Percentiles rank a stretch among this genome's conserved stretches.
phyloP scores from a whole-genome alignment of 1,140 invertebrate species.

The Temnothorax longispinosus region DNA sequence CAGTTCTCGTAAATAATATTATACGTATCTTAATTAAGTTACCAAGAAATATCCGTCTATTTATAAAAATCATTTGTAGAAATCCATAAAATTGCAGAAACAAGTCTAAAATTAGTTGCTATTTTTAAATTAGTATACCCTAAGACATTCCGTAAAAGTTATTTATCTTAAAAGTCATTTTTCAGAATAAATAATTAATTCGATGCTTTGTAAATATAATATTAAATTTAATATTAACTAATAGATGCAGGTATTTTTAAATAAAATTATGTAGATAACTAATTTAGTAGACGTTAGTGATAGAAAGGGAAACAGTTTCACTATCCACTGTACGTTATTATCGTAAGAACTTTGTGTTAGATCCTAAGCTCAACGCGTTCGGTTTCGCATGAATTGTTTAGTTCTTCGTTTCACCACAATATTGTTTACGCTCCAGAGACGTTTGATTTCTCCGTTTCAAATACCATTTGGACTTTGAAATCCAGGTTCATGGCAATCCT shows the following conservation, averaged over 20 bases:
- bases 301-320: not conserved
- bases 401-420: conserved; percentile 14
- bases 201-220: not conserved
- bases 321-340: not conserved
- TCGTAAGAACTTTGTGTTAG: not conserved
- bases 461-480: conserved; percentile 25
- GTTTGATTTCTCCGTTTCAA: conserved; percentile 43
- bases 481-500: not conserved
- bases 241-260: no score
- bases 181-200: not conserved
- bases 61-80: not conserved
- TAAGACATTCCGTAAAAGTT: not conserved
- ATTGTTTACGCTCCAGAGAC: conserved; percentile 47
- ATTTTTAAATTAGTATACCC: not conserved
- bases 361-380: not conserved
- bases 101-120: not conserved
- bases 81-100: not conserved
- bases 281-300: not conserved
- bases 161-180: not conserved
- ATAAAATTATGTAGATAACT: no score
- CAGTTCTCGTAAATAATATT: conserved; percentile 18
- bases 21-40: conserved; percentile 3
- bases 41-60: not conserved
- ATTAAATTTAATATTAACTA: no score
- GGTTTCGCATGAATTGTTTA: conserved; percentile 40